phyloP scores from a whole-genome alignment of 2,888 invertebrate species.

The Pediacus dermestoides region DNA sequence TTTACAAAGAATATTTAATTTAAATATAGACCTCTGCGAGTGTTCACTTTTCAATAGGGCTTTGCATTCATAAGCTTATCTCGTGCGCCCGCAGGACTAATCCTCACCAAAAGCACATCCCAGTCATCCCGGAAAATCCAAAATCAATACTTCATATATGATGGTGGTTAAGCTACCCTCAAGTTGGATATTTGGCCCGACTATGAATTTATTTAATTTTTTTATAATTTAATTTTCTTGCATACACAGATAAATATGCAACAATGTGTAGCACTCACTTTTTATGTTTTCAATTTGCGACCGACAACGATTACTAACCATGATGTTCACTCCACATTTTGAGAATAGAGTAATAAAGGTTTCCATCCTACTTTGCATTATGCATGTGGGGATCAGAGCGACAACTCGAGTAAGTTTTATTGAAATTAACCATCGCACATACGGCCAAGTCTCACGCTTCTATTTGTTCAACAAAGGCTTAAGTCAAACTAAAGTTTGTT shows the following conservation, averaged over 20 bases:
- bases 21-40: slow-evolving; percentile 14
- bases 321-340: slow-evolving; percentile 12
- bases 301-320: too few relatives aligned
- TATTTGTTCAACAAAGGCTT: slow-evolving; percentile 15
- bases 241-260: slow-evolving; percentile 29
- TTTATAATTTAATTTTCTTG: slow-evolving; percentile 29
- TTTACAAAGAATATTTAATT: too few relatives aligned
- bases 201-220: slow-evolving; percentile 34
- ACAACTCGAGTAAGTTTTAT: slow-evolving; percentile 15
- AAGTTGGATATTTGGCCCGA: too few relatives aligned
- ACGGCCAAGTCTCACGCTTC: slow-evolving; percentile 18
- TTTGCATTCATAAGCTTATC: slow-evolving; percentile 41
- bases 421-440: slow-evolving; percentile 22
- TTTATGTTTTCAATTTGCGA: slow-evolving; percentile 28
- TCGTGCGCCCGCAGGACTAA: slow-evolving; percentile 37
- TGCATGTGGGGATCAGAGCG: slow-evolving; percentile 18
- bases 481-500: slow-evolving; percentile 18
- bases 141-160: slow-evolving; percentile 36
- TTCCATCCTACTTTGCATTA: slow-evolving; percentile 19
- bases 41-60: slow-evolving; percentile 35
- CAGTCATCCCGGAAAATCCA: slow-evolving; percentile 30
- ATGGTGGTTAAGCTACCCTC: background rate
- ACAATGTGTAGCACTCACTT: slow-evolving; percentile 22
- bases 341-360: slow-evolving; percentile 15
- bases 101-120: slow-evolving; percentile 37